Evolutionary conservation across 2,113 vertebrate species (phyloP).

Genomic region (Burhinus bistriatus): DNA sequence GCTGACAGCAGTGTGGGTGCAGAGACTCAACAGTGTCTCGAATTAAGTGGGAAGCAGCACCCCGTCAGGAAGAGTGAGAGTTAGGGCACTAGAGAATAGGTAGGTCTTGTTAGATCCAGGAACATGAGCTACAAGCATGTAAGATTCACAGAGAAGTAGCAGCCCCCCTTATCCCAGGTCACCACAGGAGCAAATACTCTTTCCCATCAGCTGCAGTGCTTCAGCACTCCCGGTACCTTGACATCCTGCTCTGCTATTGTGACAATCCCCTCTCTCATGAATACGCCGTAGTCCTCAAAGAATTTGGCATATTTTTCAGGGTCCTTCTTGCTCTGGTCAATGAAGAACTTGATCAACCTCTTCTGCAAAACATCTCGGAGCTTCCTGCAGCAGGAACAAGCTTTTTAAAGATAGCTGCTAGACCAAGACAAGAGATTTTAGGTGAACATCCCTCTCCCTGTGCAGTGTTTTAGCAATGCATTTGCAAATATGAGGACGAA

Average conservation of each 20-base stretch:
- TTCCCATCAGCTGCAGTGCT: background rate
- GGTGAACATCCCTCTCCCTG: background rate
- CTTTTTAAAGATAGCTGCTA: background rate
- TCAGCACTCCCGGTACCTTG: slow-evolving; percentile 76
- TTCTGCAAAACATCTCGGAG: slow-evolving; percentile 90
- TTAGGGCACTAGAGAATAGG: background rate
- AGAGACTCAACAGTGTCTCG: background rate
- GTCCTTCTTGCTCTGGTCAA: slow-evolving; percentile 96
- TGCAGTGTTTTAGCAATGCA: background rate
- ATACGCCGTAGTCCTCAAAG: slow-evolving; percentile 93
- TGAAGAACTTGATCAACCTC: slow-evolving; percentile 90
- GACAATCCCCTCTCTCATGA: slow-evolving; percentile 96
- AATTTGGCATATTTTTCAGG: slow-evolving; percentile 90
- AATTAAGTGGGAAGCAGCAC: background rate
- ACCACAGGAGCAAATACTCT: background rate
- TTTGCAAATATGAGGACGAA: background rate
- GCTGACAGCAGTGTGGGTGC: background rate
- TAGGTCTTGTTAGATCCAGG: background rate
- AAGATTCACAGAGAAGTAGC: background rate
- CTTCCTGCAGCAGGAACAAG: slow-evolving; percentile 79
- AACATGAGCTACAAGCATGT: accelerated
- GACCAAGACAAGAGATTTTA: background rate
- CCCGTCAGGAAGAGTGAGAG: background rate
- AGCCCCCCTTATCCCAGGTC: background rate
- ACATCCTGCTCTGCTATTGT: slow-evolving; percentile 90